Percentiles rank a stretch among this genome's conserved stretches.
phyloP scores from a whole-genome alignment of 2,888 invertebrate species.

The Luperina nickerlii region DNA sequence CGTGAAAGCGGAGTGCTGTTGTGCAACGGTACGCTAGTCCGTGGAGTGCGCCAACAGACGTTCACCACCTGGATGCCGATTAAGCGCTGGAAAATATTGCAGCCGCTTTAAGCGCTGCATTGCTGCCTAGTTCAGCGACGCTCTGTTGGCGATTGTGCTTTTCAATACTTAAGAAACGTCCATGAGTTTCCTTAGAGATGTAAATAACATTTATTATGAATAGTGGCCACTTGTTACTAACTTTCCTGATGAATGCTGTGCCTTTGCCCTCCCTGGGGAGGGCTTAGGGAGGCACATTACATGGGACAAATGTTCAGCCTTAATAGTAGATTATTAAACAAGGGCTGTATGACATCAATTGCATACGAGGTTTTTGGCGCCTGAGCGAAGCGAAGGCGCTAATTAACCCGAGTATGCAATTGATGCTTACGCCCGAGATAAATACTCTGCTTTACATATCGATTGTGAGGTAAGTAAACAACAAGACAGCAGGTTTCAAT shows the following conservation, averaged over 20 bases:
- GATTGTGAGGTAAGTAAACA: no score
- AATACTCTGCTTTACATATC: no score
- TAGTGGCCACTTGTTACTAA: conserved; percentile 43
- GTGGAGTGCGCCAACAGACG: conserved; percentile 76
- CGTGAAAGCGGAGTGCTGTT: conserved; percentile 86
- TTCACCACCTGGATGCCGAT: conserved; percentile 69
- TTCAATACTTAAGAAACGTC: conserved; percentile 65
- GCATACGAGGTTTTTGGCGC: no score
- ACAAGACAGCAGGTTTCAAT: no score
- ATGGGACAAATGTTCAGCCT: neutral
- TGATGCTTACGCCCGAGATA: no score
- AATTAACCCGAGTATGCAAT: no score
- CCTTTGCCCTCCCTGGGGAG: neutral
- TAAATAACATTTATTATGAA: conserved; percentile 61
- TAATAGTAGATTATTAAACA: no score
- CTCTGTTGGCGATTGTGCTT: conserved; percentile 73
- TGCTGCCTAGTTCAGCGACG: conserved; percentile 69
- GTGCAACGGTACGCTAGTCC: conserved; percentile 80
- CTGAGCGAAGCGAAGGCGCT: no score
- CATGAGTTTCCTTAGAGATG: conserved; percentile 59
- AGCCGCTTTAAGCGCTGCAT: conserved; percentile 66
- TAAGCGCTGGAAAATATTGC: conserved; percentile 70
- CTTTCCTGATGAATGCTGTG: conserved; percentile 42
- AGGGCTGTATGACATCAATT: no score
- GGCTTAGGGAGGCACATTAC: conserved; percentile 15